Base-by-base conservation (phyloP, 2,888 invertebrate species). In the Cantharis rufa region DNA sequence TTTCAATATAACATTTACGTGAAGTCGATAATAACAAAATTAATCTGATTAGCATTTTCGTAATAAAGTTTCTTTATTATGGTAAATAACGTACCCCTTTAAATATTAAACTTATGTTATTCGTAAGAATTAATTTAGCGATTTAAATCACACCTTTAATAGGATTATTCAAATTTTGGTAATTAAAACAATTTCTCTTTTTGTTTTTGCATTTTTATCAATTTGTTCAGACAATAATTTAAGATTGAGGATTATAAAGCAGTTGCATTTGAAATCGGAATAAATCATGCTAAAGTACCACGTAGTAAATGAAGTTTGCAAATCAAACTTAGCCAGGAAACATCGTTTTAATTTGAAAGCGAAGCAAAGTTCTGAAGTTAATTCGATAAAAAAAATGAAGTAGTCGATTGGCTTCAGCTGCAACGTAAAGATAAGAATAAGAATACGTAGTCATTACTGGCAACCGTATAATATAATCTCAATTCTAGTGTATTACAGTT, bases 401-500 rank as follows among this genome's bases (percentile, higher is more conserved):
- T 70, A 71, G 75, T 70, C 83, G 80, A 82, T 83, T 82, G 81
- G 81, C 82, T 82, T 82, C 80, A 80, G 81, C 81, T 82, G 83
- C 77, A 74, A 73, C 72, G 77, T 74, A 70, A 68, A 82, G 82
- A 83, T 82, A 83, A 83, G 82, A 81, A 81, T 81, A 79, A 78
- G 82, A 75, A 78, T 77, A 72, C 81, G 79, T 78, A 80, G 82
- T 81, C 81, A 82, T 82, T 82, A 82, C 81, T 62, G 79, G 79
- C 79, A 82, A 78, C 78, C 78, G 78, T 79, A 81, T 81, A 83
- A 81, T 81, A 81, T 81, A 82, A 81, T 82, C 79, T 80, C 76
- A 76, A 70, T 80, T 74, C 76, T 75, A 62, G 78, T 81, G 78
- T 81, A 80, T 79, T 78, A 80, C 72, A 75, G 72, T 74, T 69